These are phyloP conservation scores for Falco naumanni DNA, from an alignment of 2,797 vertebrate species.

Conservation along the genomic window DNA sequence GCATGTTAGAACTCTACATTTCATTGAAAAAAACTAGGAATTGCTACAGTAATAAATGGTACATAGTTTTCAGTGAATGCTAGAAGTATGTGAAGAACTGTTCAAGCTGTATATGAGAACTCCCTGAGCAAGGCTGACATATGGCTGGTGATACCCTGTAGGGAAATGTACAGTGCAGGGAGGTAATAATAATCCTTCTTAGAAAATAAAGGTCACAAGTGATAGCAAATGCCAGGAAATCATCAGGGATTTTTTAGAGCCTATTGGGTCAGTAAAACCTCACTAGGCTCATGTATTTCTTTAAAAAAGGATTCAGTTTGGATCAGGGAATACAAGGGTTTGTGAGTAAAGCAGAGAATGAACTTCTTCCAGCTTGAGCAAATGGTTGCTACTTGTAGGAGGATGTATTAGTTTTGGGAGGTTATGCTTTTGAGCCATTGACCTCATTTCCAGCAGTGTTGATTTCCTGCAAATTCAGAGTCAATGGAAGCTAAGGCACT, in stretches of 20 bases:
- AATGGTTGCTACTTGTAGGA: neutral
- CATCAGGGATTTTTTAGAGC: neutral
- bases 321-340: neutral
- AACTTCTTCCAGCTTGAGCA: neutral
- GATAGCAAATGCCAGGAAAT: constrained; percentile 49
- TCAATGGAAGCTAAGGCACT: neutral
- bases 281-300: neutral
- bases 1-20: neutral
- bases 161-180: neutral
- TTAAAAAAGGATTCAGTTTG: neutral
- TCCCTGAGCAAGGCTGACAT: constrained; percentile 32
- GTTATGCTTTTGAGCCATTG: neutral
- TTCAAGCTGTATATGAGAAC: neutral
- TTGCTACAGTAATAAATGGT: neutral
- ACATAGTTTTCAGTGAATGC: neutral
- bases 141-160: constrained; percentile 34
- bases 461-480: neutral
- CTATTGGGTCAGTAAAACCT: constrained; percentile 20
- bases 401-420: neutral
- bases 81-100: neutral
- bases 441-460: neutral
- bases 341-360: neutral
- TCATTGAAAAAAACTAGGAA: neutral
- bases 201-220: constrained; percentile 60
- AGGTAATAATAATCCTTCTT: constrained; percentile 36